A percentile compares a stretch with the other conserved stretches of the same genome.
These are phyloP conservation scores for Carettochelys insculpta DNA, from an alignment of 2,113 vertebrate species.

Conservation along the genomic window DNA sequence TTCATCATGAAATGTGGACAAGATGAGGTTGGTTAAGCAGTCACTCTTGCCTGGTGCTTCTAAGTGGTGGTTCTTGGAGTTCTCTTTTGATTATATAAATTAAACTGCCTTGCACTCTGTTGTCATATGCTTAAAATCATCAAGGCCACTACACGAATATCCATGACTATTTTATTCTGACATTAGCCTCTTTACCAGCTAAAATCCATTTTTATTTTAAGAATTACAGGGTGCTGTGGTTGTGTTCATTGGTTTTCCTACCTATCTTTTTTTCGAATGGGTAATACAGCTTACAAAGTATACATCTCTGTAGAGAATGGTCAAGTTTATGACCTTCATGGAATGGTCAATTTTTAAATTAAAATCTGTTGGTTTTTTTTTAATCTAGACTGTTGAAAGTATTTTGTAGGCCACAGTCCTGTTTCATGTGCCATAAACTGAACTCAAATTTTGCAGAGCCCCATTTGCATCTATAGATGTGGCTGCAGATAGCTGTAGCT, in stretches of 20 bases:
- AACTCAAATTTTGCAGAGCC: too few species aligned
- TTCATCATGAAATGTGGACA: not conserved
- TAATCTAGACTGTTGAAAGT: not conserved
- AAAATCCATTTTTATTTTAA: slow-evolving; percentile 2
- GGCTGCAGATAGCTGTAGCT: too few species aligned
- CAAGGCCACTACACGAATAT: not conserved
- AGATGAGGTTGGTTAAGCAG: not conserved
- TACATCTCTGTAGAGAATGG: fast-evolving
- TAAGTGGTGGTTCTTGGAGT: not conserved
- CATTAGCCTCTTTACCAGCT: not conserved
- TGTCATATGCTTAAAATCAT: not conserved
- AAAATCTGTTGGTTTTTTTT: not conserved
- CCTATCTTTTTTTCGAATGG: not conserved
- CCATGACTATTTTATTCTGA: slow-evolving; percentile 9
- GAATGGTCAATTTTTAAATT: not conserved
- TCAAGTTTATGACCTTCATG: not conserved
- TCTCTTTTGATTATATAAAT: not conserved
- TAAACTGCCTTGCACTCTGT: not conserved
- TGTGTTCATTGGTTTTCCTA: slow-evolving; percentile 1
- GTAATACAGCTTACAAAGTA: not conserved
- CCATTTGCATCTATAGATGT: too few species aligned
- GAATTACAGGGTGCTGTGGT: not conserved
- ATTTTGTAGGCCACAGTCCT: fast-evolving
- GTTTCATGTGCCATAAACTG: fast-evolving
- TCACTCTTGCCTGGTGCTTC: not conserved